Evolutionary conservation across 2,888 invertebrate genomes (phyloP).

Genomic region (Eudemis profundana): DNA sequence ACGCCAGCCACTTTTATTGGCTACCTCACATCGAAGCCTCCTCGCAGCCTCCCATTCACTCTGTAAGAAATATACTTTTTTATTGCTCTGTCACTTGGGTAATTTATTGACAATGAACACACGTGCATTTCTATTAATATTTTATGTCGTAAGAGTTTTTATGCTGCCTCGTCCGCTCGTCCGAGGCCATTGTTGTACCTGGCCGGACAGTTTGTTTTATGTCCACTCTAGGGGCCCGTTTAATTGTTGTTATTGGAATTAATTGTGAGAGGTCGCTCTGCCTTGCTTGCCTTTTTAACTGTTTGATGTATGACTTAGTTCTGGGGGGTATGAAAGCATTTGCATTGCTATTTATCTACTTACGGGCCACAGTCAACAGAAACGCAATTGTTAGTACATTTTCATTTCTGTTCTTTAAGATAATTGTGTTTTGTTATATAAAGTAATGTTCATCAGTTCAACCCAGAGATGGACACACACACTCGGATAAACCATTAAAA

Average conservation of each 20-base stretch:
- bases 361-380: not conserved
- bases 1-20: constrained; percentile 83
- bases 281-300: constrained; percentile 46
- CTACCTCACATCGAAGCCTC: constrained; percentile 83
- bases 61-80: constrained; percentile 83
- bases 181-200: constrained; percentile 67
- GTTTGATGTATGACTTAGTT: constrained; percentile 47
- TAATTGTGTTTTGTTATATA: too few relatives aligned
- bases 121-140: constrained; percentile 86
- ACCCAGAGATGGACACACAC: too few relatives aligned
- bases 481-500: too few relatives aligned
- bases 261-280: constrained; percentile 61
- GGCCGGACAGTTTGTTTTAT: constrained; percentile 75
- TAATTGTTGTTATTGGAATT: constrained; percentile 70
- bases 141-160: constrained; percentile 82
- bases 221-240: constrained; percentile 63
- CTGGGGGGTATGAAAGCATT: constrained; percentile 54
- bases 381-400: too few relatives aligned
- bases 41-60: constrained; percentile 83
- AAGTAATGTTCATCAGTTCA: too few relatives aligned
- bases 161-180: constrained; percentile 64
- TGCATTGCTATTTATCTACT: constrained; percentile 51
- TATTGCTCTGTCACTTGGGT: constrained; percentile 83
- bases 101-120: constrained; percentile 85
- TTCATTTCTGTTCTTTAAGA: too few relatives aligned